Percentiles rank a stretch among this genome's conserved stretches.
Conservation (phyloP, 2,888 invertebrate species). For the Hofmannophila pseudospretella region DNA sequence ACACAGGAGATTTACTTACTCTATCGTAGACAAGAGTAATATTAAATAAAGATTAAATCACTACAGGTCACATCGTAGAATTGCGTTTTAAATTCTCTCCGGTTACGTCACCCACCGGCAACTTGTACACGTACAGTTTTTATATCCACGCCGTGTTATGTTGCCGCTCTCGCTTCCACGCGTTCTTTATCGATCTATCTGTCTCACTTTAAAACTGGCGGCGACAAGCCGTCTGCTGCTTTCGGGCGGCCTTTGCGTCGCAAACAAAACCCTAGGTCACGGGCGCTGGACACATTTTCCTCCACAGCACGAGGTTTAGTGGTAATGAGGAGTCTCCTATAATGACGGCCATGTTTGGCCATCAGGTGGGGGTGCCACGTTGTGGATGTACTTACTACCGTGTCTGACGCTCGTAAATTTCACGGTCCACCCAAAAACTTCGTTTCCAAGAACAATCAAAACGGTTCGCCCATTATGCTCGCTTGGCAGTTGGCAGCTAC, state of each 20-base stretch:
- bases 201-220: conserved; percentile 59
- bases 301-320: conserved; percentile 26
- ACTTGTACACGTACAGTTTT: conserved; percentile 43
- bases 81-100: conserved; percentile 42
- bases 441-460: conserved; percentile 21
- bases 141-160: conserved; percentile 50
- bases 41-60: too few relatives aligned
- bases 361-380: conserved; percentile 34
- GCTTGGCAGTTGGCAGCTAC: conserved; percentile 5
- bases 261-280: conserved; percentile 70
- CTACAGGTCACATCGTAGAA: conserved; percentile 32
- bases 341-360: conserved; percentile 27
- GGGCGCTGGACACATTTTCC: conserved; percentile 65
- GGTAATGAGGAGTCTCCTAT: conserved; percentile 31
- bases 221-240: conserved; percentile 75
- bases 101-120: conserved; percentile 50
- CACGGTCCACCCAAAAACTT: conserved; percentile 22
- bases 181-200: conserved; percentile 32
- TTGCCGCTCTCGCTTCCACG: conserved; percentile 46
- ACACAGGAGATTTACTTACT: too few relatives aligned
- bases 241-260: conserved; percentile 54
- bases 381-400: conserved; percentile 12
- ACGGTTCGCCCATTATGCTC: conserved; percentile 10
- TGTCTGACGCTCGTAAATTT: conserved; percentile 23
- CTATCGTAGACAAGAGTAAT: too few relatives aligned